A percentile compares a stretch with the other conserved stretches of the same genome.
phyloP scores from a whole-genome alignment of 2,797 vertebrate species.

The Lophius americanus region DNA sequence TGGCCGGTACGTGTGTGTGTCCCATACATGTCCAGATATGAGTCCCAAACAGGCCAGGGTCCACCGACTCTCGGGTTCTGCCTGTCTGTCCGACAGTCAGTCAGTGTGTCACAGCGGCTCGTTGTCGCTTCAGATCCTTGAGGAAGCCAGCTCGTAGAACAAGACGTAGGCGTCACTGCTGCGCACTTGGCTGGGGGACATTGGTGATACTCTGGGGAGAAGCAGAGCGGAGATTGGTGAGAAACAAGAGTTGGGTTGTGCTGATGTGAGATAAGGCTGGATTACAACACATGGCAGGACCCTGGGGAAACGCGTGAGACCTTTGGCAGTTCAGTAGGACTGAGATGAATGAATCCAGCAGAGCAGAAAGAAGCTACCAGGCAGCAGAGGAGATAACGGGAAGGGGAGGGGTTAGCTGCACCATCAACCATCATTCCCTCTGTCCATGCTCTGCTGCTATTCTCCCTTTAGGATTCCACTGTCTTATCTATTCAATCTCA shows the following conservation, averaged over 20 bases:
- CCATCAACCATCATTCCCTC: not conserved
- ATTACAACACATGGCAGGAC: not conserved
- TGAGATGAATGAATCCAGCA: not conserved
- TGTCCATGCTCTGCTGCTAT: not conserved
- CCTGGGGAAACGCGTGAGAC: not conserved
- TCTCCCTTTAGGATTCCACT: not conserved
- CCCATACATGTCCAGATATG: conserved; percentile 41
- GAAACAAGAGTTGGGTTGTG: not conserved
- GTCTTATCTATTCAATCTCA: not conserved
- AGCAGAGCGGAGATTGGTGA: not conserved
- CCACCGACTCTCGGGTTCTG: conserved; percentile 22
- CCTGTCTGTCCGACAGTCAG: conserved; percentile 8
- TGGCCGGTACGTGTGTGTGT: conserved; percentile 30
- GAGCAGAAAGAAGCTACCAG: not conserved
- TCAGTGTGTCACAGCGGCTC: conserved; percentile 29
- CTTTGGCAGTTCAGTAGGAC: not conserved
- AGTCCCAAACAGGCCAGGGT: conserved; percentile 36
- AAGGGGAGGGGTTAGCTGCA: conserved; percentile 8
- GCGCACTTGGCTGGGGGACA: conserved; percentile 95
- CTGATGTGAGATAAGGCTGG: not conserved
- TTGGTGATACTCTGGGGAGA: conserved; percentile 88
- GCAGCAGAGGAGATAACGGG: not conserved
- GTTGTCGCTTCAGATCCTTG: conserved; percentile 85
- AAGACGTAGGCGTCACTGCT: conserved; percentile 96
- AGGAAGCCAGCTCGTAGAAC: conserved; percentile 93